Base-by-base conservation (phyloP, 1,140 invertebrate genomes). In the Penaeus chinensis region DNA sequence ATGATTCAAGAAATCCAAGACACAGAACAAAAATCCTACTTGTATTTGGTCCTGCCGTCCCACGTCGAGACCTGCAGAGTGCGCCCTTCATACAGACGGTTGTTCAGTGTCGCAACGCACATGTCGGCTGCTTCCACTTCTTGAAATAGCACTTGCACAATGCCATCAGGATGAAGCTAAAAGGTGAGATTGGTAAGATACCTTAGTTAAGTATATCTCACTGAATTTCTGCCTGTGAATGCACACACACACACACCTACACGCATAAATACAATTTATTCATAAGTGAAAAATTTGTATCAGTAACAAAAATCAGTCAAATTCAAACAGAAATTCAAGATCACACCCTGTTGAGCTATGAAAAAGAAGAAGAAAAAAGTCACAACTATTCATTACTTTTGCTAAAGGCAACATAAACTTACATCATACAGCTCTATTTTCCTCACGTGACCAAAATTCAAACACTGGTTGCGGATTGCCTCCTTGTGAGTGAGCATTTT, bases 31-130 rank as follows among this genome's bases (percentile, higher is more conserved):
- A 91, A 42, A 42, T 42, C 94, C 92, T 90, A 95, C 94, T 95
- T 97, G 92, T 96, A 99, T 92, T 98, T 99, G 0, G 97, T 98
- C 92, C 96, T 96, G 11, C 99, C 99, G 93, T 99, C 98, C 97
- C 98, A 99, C 87, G 96, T 95, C 91, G 96, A 95, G 4, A 98
- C 98, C 8, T 93, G 94, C 32, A 99, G 94, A 92, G 96, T 94
- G 54, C 96, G 93, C 91, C 98, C 95, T 5, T 95, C 96, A 93
- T 99, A 99, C 94, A 96, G 98, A n/a, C 98, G 94, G 0, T 96
- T 96, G 93, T 99, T 96, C 90, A 99, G 94, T 71, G 97, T 93
- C 90, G 95, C 93, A 20, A 99, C 95, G 83, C 98, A 98, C 63
- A 95, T 93, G 93, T 99, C 98, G 3, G 98, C 98, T 91, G 96